A percentile compares a stretch with the other conserved stretches of the same genome.
Conservation (phyloP, 2,888 invertebrate genomes). For the Oscheius sp. region DNA sequence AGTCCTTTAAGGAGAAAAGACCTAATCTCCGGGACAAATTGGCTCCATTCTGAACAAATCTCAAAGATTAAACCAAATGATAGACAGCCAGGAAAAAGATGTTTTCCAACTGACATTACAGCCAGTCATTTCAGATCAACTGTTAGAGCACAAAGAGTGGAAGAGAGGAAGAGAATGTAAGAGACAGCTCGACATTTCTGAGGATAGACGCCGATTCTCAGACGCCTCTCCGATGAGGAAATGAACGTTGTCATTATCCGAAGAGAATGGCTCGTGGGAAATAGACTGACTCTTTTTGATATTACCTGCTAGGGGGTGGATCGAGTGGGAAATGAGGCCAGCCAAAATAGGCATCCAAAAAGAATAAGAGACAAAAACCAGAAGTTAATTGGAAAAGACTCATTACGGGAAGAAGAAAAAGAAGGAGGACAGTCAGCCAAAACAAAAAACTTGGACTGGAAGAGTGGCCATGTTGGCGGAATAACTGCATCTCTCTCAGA, state of each 20-base stretch:
- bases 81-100: not conserved
- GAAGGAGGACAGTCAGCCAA: no score
- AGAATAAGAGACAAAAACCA: no score
- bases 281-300: not conserved
- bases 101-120: no score
- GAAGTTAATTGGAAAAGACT: no score
- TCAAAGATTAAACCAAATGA: not conserved
- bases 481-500: no score
- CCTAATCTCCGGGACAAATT: conserved; percentile 7
- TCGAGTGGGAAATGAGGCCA: not conserved
- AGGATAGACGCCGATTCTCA: not conserved
- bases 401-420: no score
- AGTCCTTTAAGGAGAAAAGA: not conserved
- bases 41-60: conserved; percentile 2
- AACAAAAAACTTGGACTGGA: no score
- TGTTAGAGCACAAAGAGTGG: not conserved
- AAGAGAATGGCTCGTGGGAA: not conserved
- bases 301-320: not conserved
- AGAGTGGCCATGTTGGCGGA: no score
- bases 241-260: conserved; percentile 14
- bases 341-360: no score
- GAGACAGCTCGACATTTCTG: not conserved
- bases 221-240: conserved; percentile 22
- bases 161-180: not conserved
- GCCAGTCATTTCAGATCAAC: no score